phyloP scores from a whole-genome alignment of 2,113 vertebrate genomes.

The Mohoua ochrocephala region DNA sequence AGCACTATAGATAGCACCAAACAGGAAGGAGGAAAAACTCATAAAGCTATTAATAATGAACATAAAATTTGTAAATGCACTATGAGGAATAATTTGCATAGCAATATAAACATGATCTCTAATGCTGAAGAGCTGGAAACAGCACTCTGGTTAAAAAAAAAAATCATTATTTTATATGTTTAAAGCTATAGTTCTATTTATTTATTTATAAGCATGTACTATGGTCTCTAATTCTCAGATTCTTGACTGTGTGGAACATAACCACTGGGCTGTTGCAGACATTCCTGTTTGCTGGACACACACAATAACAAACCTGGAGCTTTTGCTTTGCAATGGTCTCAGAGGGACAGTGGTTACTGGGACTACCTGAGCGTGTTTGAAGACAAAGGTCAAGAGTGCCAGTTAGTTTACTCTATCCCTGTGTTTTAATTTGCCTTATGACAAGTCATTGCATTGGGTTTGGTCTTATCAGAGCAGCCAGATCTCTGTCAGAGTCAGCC shows the following conservation, averaged over 20 bases:
- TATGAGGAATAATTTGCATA: slow-evolving; percentile 79
- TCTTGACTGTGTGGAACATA: neutral
- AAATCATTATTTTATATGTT: slow-evolving; percentile 62
- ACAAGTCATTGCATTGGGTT: neutral
- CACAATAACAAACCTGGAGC: neutral
- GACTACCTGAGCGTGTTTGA: neutral
- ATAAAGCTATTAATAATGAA: slow-evolving; percentile 78
- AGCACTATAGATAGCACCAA: slow-evolving; percentile 72
- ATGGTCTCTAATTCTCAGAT: slow-evolving; percentile 25
- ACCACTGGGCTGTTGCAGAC: neutral
- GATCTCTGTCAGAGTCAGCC: neutral
- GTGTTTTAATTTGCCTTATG: neutral
- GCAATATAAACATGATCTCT: slow-evolving; percentile 70
- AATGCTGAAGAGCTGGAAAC: slow-evolving; percentile 58
- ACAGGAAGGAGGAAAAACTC: slow-evolving; percentile 65
- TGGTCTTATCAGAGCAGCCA: neutral
- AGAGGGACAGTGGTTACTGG: neutral
- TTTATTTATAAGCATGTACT: slow-evolving; percentile 73
- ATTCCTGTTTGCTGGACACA: neutral
- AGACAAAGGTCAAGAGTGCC: neutral
- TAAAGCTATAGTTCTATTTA: slow-evolving; percentile 55
- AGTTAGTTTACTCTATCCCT: neutral
- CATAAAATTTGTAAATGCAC: slow-evolving; percentile 77
- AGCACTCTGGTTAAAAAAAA: slow-evolving; percentile 35
- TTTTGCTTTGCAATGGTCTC: neutral